A percentile compares a stretch with the other conserved stretches of the same genome.
These are phyloP conservation scores for Heliconius ethilla DNA, from an alignment of 2,888 invertebrate genomes.

Conservation along the genomic window DNA sequence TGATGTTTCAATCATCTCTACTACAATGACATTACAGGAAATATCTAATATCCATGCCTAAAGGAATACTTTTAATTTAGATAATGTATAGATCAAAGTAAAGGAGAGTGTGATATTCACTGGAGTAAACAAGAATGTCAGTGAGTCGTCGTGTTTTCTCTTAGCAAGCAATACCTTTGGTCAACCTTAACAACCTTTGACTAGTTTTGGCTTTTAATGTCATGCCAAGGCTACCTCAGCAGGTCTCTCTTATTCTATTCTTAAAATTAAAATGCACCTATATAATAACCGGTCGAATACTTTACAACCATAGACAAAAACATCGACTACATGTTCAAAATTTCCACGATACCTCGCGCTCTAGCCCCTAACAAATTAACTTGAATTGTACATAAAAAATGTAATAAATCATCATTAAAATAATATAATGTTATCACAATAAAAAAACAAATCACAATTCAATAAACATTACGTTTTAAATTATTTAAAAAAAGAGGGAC, in stretches of 20 bases:
- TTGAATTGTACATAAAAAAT: neutral
- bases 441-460: neutral
- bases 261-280: slow-evolving; percentile 4
- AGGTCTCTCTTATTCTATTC: neutral
- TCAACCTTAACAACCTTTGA: slow-evolving; percentile 16
- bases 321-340: neutral
- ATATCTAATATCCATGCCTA: neutral
- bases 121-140: slow-evolving; percentile 8
- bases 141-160: slow-evolving; percentile 16
- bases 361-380: slow-evolving; percentile 14
- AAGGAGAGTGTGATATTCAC: slow-evolving; percentile 14
- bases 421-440: slow-evolving; percentile 9
- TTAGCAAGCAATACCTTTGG: slow-evolving; percentile 18
- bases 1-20: neutral
- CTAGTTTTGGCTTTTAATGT: neutral
- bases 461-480: neutral
- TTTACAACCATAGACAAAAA: slow-evolving; percentile 19
- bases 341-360: neutral
- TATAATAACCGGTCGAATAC: neutral
- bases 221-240: neutral
- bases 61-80: slow-evolving; percentile 7
- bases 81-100: slow-evolving; percentile 12
- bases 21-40: neutral
- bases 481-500: neutral
- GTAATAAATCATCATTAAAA: slow-evolving; percentile 16